Evolutionary conservation across 2,888 invertebrate genomes (phyloP).

Genomic region (Melieria omissa): DNA sequence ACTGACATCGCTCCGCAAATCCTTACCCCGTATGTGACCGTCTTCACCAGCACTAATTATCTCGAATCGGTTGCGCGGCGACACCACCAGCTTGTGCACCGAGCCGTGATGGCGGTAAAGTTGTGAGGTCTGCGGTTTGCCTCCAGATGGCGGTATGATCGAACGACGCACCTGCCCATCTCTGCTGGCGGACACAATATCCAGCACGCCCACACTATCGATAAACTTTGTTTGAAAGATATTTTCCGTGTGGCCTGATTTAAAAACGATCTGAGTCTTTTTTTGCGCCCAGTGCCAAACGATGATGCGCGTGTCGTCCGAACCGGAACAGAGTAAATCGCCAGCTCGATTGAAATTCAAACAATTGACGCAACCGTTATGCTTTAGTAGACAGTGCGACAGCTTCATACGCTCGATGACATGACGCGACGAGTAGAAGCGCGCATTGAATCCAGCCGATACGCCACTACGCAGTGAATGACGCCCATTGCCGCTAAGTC

Average conservation of each 20-base stretch:
- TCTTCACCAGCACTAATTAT: conserved; percentile 91
- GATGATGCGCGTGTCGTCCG: conserved; percentile 87
- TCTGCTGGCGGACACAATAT: conserved; percentile 87
- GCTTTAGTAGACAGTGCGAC: conserved; percentile 79
- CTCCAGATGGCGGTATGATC: conserved; percentile 71
- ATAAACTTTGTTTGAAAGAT: conserved; percentile 94
- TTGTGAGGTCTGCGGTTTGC: conserved; percentile 65
- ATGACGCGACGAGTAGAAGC: conserved; percentile 84
- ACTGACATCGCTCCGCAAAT: conserved; percentile 73
- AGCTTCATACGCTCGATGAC: conserved; percentile 84
- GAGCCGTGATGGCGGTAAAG: conserved; percentile 79
- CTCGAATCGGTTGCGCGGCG: conserved; percentile 79
- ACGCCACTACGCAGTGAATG: conserved; percentile 44
- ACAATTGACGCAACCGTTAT: conserved; percentile 92
- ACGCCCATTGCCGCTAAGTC: conserved; percentile 46
- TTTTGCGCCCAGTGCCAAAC: conserved; percentile 92
- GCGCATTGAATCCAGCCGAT: conserved; percentile 70
- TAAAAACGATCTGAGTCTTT: conserved; percentile 74
- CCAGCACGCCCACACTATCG: conserved; percentile 75
- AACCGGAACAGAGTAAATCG: conserved; percentile 84
- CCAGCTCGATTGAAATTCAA: conserved; percentile 83
- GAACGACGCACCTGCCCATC: conserved; percentile 85
- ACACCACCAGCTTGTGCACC: conserved; percentile 86
- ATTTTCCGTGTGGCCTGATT: conserved; percentile 86
- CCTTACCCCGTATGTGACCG: conserved; percentile 82